Evolutionary conservation across 2,888 invertebrate species (phyloP).

Genomic region (Germaria angustata): DNA sequence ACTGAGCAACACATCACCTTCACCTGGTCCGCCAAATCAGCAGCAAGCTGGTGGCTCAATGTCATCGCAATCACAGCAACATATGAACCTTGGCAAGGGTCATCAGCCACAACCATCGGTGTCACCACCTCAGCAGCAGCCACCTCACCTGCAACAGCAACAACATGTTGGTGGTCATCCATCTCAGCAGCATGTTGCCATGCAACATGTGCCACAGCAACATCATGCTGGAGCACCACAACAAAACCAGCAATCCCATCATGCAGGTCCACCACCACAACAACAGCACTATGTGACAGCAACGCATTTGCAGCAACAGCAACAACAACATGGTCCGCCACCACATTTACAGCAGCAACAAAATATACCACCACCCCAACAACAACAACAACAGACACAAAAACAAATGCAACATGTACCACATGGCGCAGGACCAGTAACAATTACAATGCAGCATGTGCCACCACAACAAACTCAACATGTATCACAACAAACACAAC

Average conservation of each 20-base stretch:
- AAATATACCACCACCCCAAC: constrained; percentile 69
- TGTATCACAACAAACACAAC: constrained; percentile 72
- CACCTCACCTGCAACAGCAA: constrained; percentile 69
- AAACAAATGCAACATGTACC: constrained; percentile 68
- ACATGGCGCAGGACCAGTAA: constrained; percentile 51
- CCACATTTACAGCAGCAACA: constrained; percentile 69
- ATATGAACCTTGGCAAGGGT: constrained; percentile 72
- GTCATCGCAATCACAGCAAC: constrained; percentile 73
- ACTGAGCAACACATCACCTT: constrained; percentile 80
- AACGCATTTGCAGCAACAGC: constrained; percentile 67
- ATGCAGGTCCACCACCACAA: constrained; percentile 57
- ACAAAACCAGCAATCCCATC: constrained; percentile 73
- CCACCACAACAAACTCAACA: constrained; percentile 68
- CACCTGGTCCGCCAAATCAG: constrained; percentile 75
- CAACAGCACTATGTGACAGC: constrained; percentile 68
- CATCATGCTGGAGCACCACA: constrained; percentile 65
- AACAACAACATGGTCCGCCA: constrained; percentile 68
- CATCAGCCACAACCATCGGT: constrained; percentile 77
- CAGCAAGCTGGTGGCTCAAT: constrained; percentile 68
- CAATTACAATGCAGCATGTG: constrained; percentile 69
- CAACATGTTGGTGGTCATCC: constrained; percentile 65
- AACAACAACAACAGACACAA: constrained; percentile 70
- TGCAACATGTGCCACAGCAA: constrained; percentile 73
- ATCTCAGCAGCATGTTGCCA: constrained; percentile 68
- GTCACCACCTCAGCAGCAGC: constrained; percentile 73